Conservation (phyloP, 2,113 vertebrate species). For the Panthera leo region DNA sequence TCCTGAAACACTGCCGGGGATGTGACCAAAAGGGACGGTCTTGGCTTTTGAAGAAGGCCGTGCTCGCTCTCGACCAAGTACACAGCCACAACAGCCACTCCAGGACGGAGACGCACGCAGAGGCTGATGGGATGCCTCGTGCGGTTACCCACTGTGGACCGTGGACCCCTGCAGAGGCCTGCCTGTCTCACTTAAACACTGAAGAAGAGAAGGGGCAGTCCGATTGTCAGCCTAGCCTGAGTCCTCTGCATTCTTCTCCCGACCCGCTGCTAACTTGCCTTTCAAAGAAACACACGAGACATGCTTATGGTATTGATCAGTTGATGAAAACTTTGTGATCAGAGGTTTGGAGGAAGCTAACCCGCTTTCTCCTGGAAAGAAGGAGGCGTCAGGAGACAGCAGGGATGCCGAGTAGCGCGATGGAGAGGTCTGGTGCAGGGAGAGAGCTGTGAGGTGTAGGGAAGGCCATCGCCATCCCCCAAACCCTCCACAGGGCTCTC, state of each 20-base stretch:
- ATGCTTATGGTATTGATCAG: fast-evolving
- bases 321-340: neutral
- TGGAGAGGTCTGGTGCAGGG: no score
- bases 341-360: neutral
- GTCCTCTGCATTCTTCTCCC: neutral
- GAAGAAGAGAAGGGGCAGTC: fast-evolving
- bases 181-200: neutral
- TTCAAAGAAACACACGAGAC: neutral
- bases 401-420: fast-evolving
- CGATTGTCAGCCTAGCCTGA: fast-evolving
- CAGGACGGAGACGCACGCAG: neutral
- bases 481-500: neutral
- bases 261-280: fast-evolving
- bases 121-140: neutral
- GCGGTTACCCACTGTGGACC: neutral
- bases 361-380: neutral
- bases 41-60: neutral
- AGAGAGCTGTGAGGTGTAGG: neutral
- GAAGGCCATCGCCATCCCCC: fast-evolving
- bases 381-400: neutral
- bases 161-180: neutral
- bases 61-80: no score
- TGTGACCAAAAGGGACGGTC: no score
- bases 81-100: no score
- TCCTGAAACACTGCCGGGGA: neutral